Evolutionary conservation across 2,797 vertebrate genomes (phyloP), one percentile per base, ranked within the genome.

Genomic region (Paramormyrops hopkinsi): DNA sequence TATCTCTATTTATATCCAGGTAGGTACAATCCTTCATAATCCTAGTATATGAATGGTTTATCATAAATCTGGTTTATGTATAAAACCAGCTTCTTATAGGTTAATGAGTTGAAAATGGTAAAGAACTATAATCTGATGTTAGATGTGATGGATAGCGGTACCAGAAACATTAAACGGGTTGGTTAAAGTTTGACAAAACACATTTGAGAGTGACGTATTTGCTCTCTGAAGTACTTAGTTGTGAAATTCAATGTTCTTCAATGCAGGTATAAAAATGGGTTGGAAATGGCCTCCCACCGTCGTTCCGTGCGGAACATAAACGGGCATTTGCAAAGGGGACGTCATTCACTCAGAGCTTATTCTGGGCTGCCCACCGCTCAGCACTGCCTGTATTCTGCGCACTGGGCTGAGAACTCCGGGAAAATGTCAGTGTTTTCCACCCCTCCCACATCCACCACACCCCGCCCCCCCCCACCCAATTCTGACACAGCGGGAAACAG

Each of bases 241-340:
- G 46, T 84, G 82, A 84, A 84, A 84, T 79, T 44, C n/a, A 14
- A n/a, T 25, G 22, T 84, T 84, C 73, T 79, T 79, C 19, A 79
- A n/a, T 79, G 7, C 37, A 79, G 14, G 7, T 79, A 1, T 44
- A n/a, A 44, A 19, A 51, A 25, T 84, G 41, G 17, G 79, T 48
- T n/a, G 62, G 62, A 33, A 65, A 83, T 48, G 79, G 17, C 19
- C 19, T 83, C 6, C 22, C 5, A 6, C 25, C 12, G 29, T 33
- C 9, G 12, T 86, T 54, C 85, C 3, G 2, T 6, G 9, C 8
- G 3, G 41, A 46, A 44, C 41, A n/a, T 50, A 48, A 46, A 48
- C n/a, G 9, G 7, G n/a, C 7, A 11, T 84, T 51, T 19, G 12
- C 76, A 82, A 82, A 82, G 6, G 44, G 41, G 41, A 48, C 37